These are phyloP conservation scores for Rhopalosiphum nymphaeae DNA, from an alignment of 2,888 invertebrate species.

Conservation along the genomic window DNA sequence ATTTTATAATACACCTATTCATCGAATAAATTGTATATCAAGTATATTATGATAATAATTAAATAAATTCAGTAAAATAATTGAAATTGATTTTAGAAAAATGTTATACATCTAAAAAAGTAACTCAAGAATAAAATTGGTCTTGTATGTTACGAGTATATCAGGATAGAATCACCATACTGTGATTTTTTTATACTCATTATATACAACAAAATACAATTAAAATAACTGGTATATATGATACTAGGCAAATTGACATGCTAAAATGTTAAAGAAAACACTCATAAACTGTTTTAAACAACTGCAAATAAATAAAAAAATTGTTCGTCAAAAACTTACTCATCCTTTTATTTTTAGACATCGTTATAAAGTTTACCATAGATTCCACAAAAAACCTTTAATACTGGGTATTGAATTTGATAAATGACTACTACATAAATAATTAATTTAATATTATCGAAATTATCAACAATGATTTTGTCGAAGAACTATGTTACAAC, in stretches of 20 bases:
- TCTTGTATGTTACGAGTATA: neutral
- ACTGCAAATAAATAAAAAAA: neutral
- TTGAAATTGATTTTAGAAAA: neutral
- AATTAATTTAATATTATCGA: neutral
- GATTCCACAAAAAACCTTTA: neutral
- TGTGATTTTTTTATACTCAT: neutral
- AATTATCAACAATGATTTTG: neutral
- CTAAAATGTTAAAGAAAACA: neutral
- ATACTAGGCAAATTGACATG: neutral
- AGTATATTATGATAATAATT: neutral
- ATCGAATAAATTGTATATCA: neutral
- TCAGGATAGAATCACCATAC: neutral
- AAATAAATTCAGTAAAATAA: neutral
- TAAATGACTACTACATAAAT: neutral
- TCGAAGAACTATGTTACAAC: neutral
- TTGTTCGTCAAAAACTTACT: neutral
- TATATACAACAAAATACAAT: neutral
- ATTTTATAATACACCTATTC: neutral
- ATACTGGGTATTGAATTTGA: neutral
- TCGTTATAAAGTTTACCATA: neutral
- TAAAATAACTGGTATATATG: neutral
- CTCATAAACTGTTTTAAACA: neutral
- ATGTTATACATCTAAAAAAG: neutral
- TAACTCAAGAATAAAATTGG: neutral
- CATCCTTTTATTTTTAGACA: neutral